Evolutionary conservation across 2,888 invertebrate species (phyloP).

Genomic region (Oscheius sp.): DNA sequence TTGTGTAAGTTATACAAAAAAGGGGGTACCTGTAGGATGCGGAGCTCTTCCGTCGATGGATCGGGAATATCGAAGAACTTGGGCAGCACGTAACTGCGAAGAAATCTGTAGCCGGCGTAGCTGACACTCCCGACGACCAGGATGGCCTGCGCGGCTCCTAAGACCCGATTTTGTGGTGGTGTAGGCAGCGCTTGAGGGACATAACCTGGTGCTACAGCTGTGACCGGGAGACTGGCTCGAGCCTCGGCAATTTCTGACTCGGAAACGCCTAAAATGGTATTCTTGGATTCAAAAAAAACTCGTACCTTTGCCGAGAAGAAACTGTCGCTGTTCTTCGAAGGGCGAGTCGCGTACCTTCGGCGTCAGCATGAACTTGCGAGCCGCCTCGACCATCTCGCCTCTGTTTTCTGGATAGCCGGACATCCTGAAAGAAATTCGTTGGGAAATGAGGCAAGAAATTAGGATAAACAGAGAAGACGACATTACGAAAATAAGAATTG

Average conservation of each 20-base stretch:
- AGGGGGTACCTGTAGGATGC: constrained; percentile 52
- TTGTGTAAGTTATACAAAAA: not conserved
- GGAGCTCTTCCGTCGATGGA: constrained; percentile 63
- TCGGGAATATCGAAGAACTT: constrained; percentile 70
- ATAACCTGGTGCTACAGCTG: not conserved
- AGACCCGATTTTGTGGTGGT: constrained; percentile 32
- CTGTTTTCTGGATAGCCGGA: constrained; percentile 34
- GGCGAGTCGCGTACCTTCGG: constrained; percentile 66
- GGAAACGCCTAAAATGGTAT: constrained; percentile 49
- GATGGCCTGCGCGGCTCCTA: constrained; percentile 60
- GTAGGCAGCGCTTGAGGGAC: constrained; percentile 10
- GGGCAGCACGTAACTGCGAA: constrained; percentile 69
- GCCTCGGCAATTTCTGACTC: constrained; percentile 65
- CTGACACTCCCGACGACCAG: constrained; percentile 67
- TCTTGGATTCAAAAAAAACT: not conserved
- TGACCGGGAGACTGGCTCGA: constrained; percentile 46
- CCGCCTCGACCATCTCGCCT: constrained; percentile 67
- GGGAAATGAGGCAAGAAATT: not conserved
- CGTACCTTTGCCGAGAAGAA: constrained; percentile 64
- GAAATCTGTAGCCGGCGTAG: constrained; percentile 68
- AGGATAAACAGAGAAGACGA: not conserved
- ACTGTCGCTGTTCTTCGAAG: constrained; percentile 66
- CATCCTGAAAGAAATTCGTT: constrained; percentile 1
- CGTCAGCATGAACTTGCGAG: constrained; percentile 67
- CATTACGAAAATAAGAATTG: not conserved